Evolutionary conservation across 2,888 invertebrate genomes (phyloP).

Genomic region (Ernsta delagoae): DNA sequence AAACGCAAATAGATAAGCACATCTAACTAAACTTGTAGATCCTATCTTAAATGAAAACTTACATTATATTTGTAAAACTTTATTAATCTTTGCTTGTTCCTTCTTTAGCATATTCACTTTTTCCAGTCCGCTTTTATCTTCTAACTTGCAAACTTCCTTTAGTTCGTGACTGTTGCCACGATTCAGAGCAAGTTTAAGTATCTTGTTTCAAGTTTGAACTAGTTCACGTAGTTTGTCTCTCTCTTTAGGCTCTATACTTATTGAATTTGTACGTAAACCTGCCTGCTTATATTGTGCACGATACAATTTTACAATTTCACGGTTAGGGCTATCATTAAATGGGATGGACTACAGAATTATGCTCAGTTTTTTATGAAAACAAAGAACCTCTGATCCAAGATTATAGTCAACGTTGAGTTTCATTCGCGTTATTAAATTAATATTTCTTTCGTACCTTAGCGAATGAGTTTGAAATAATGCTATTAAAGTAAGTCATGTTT

Average conservation of each 20-base stretch:
- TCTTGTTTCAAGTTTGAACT: conserved; percentile 60
- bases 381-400: background rate
- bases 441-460: background rate
- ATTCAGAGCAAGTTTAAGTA: conserved; percentile 66
- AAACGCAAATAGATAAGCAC: too few species aligned
- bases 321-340: conserved; percentile 27
- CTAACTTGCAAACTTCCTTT: conserved; percentile 48
- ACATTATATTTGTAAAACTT: background rate
- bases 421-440: background rate
- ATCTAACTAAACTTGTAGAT: too few species aligned
- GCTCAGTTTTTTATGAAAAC: conserved; percentile 6
- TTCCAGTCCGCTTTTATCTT: conserved; percentile 16
- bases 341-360: conserved; percentile 5
- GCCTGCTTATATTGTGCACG: conserved; percentile 38
- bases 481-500: background rate
- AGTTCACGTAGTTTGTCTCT: conserved; percentile 60
- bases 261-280: conserved; percentile 40
- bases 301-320: conserved; percentile 31
- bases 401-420: conserved; percentile 1
- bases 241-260: conserved; percentile 49
- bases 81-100: background rate
- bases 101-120: background rate
- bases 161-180: conserved; percentile 65
- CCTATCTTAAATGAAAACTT: too few species aligned
- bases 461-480: background rate